Evolutionary conservation across 2,113 vertebrate genomes (phyloP), one percentile per base, ranked within the genome.

Genomic region (Sardina pilchardus): DNA sequence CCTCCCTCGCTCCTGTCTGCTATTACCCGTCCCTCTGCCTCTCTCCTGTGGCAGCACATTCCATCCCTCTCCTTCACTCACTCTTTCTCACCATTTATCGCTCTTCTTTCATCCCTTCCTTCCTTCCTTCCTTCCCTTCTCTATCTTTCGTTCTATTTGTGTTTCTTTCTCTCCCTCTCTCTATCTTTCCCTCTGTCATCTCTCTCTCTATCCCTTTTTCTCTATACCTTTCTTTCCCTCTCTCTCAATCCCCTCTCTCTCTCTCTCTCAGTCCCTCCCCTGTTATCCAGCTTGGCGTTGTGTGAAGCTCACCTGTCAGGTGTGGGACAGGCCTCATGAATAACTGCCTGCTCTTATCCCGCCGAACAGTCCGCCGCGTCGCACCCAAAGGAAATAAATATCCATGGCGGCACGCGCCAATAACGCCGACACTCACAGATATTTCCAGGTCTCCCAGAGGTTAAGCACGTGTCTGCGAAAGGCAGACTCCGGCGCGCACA

Each of bases 321-420:
- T 86, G 88, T 90, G 82, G 5, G 87, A 93, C 92, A 91, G 88
- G 67, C 4, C 47, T 87, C 88, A 91, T 91, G 92, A 93, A 93
- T 93, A 91, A 93, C 90, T 86, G 87, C 90, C 86, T 75, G 89
- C 83, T 3, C 56, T 88, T 90, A 91, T 90, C 90, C 91, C 90
- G 85, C 50, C 45, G 53, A 88, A 88, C 88, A 91, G 30, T 78
- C 30, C 89, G 89, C 17, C 8, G 85, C 86, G 88, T 90, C 85
- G 90, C 83, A 47, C 83, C 85, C 85, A 85, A 86, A 86, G 85
- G 47, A 92, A 92, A 94, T 86, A 86, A 93, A 94, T 89, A 83
- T 85, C 87, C 86, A 81, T 80, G 80, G 78, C 59, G 53, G 63
- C 26, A 21, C 84, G 53, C 85, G 87, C 89, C 88, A 91, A 90